phyloP scores from a whole-genome alignment of 1,140 invertebrate species.

The Drosophila virilis region DNA sequence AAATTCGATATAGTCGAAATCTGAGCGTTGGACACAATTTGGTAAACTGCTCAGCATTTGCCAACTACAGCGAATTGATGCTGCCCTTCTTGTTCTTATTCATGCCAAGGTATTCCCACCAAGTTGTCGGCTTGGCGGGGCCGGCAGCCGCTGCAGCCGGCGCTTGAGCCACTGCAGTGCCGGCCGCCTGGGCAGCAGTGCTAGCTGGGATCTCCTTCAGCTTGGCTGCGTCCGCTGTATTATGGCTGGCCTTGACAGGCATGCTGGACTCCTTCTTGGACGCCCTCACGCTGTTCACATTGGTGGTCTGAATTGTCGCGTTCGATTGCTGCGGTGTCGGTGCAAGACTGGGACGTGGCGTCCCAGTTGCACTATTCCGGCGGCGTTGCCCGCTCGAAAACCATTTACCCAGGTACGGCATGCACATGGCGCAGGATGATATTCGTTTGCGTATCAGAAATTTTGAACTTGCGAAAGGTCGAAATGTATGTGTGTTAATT shows the following conservation, averaged over 20 bases:
- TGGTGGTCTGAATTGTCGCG: slow-evolving; percentile 22
- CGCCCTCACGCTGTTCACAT: not conserved
- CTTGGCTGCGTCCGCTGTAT: not conserved
- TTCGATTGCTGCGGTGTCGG: slow-evolving; percentile 34
- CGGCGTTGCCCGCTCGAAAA: slow-evolving; percentile 34
- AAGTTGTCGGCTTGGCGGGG: slow-evolving; percentile 7
- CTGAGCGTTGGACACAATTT: slow-evolving; percentile 1
- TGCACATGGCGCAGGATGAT: slow-evolving; percentile 38
- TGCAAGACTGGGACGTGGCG: slow-evolving; percentile 34
- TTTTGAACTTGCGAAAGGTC: slow-evolving; percentile 9
- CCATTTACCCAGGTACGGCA: slow-evolving; percentile 50
- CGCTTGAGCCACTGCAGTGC: not conserved
- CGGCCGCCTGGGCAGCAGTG: not conserved
- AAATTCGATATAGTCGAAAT: slow-evolving; percentile 7
- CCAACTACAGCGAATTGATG: slow-evolving; percentile 21
- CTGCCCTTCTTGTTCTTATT: slow-evolving; percentile 46
- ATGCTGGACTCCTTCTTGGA: not conserved
- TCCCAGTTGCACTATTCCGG: slow-evolving; percentile 7
- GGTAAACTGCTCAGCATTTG: not conserved
- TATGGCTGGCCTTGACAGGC: not conserved
- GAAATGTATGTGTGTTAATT: slow-evolving; percentile 5
- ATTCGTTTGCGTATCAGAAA: slow-evolving; percentile 14
- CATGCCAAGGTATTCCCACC: slow-evolving; percentile 58
- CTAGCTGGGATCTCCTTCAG: not conserved
- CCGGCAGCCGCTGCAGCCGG: not conserved